phyloP scores from a whole-genome alignment of 30 jellyfish, hydroid and myxozoan genomes.

The Hydractinia echinata region DNA sequence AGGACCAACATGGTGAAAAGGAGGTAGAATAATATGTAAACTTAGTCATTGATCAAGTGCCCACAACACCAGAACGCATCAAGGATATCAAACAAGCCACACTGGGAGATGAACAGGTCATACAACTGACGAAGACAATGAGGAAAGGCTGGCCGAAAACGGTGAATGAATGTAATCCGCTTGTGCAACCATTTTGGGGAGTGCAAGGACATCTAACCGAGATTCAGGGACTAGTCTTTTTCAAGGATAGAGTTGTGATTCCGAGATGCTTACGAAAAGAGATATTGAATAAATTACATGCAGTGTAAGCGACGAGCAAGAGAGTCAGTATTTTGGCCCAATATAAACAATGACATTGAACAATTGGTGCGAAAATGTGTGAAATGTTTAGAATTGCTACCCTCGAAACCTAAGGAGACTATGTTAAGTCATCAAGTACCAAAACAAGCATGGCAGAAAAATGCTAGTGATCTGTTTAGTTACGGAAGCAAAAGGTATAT shows the following conservation, averaged over 20 bases:
- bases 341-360: no score
- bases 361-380: not conserved
- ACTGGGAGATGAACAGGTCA: not conserved
- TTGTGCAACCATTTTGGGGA: conserved; percentile 6
- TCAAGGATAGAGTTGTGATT: no score
- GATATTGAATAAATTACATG: not conserved
- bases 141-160: conserved; percentile 1
- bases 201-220: no score
- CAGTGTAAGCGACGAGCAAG: conserved; percentile 5
- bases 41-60: not conserved
- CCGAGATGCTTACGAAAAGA: no score
- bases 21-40: not conserved
- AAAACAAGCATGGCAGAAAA: not conserved
- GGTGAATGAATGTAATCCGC: not conserved
- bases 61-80: no score
- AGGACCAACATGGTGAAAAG: not conserved
- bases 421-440: not conserved
- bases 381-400: not conserved
- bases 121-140: not conserved
- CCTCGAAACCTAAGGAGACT: not conserved
- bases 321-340: not conserved
- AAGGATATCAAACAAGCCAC: no score
- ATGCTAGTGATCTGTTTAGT: not conserved
- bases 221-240: no score
- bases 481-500: not conserved